phyloP scores from a whole-genome alignment of 2,797 vertebrate species.

The Premnoplex brunnescens region DNA sequence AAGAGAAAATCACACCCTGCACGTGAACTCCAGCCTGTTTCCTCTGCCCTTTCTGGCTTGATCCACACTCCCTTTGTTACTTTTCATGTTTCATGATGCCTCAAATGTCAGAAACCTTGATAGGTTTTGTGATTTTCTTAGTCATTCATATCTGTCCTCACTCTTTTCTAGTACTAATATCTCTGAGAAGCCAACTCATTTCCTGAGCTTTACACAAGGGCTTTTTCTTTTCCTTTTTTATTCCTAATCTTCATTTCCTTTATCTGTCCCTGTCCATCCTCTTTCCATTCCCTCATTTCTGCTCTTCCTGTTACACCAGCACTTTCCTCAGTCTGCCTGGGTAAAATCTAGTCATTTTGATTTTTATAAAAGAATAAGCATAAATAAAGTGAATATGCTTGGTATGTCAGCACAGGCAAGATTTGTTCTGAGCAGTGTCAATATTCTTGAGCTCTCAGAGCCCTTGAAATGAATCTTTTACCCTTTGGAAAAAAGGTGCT shows the following conservation, averaged over 20 bases:
- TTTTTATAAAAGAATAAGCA: neutral
- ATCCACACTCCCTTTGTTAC: neutral
- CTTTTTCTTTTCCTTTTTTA: neutral
- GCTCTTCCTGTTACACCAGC: neutral
- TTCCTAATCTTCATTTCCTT: slow-evolving; percentile 60
- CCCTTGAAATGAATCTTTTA: slow-evolving; percentile 13
- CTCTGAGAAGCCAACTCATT: slow-evolving; percentile 49
- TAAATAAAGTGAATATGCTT: neutral
- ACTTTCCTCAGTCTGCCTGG: neutral
- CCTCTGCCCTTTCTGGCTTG: neutral
- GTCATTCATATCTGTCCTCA: slow-evolving; percentile 17
- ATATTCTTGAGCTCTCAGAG: neutral
- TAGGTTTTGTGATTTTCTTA: slow-evolving; percentile 40
- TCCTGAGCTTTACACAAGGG: slow-evolving; percentile 50
- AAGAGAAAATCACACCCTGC: neutral
- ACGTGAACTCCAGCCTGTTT: neutral
- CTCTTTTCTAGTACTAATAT: slow-evolving; percentile 21
- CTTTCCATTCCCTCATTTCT: slow-evolving; percentile 7
- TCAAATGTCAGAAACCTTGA: slow-evolving; percentile 13
- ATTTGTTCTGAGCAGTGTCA: slow-evolving; percentile 10
- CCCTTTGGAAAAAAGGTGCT: neutral
- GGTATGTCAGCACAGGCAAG: neutral
- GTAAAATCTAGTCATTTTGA: neutral
- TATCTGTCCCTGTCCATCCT: neutral
- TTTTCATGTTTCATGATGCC: neutral